Evolutionary conservation across 2,888 invertebrate species (phyloP), one percentile per base, ranked within the genome.

Genomic region (Ceriagrion tenellum): DNA sequence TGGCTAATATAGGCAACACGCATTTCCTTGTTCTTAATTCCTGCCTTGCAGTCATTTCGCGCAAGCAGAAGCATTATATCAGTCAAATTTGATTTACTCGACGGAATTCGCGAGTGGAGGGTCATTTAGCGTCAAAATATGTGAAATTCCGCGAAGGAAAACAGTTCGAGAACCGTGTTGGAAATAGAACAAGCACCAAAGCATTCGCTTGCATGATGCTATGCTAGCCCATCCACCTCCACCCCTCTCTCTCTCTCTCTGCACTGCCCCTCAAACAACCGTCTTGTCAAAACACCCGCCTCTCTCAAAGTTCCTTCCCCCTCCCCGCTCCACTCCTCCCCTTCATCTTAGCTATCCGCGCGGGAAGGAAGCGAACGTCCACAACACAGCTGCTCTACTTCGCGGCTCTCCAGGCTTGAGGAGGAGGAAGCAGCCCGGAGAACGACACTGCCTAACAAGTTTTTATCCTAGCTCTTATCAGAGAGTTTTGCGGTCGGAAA

Each of bases 151-250:
- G 26, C 35, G 16, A 81, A 16, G 81, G 35, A 35, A 81, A 81
- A 81, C 13, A 81, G 81, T 81, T 30, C 35, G 81, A 81, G 13
- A 47, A 35, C 81, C 13, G 81, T 35, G 81, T 81, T 81, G 30
- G 81, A 81, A 81, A 81, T 81, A 81, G 81, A 69, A 81, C 81
- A 26, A 20, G 23, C 81, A 18, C 81, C 81, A 35, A 81, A 81
- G 81, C 81, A 81, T 35, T 81, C 81, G 81, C 81, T 69, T 81
- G 81, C 81, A 81, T 35, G 81, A 81, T 81, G 81, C 81, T 81
- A 81, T 81, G 35, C 35, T 81, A 81, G 81, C 81, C 81, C 81
- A 16, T 12, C 59, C 20, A 2, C 59, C 20, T 20, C 59, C 20
- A 6, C 59, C 16, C 59, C 59, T 35, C 81, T 69, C 69, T n/a